phyloP scores from a whole-genome alignment of 1,140 invertebrate genomes.

The Bombyx mandarina region DNA sequence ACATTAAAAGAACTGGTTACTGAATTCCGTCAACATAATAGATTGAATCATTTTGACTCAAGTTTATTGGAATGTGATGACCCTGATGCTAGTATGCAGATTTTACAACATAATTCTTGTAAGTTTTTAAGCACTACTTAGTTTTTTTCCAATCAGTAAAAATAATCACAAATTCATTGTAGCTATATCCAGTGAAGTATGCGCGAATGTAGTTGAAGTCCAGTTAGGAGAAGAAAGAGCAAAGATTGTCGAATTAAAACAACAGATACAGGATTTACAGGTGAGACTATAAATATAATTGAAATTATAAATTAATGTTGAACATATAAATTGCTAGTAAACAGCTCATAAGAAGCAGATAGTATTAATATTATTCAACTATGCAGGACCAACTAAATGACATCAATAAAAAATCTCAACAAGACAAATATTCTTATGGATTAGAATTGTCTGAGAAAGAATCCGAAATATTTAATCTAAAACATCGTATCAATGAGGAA shows the following conservation, averaged over 20 bases:
- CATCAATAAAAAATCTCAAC: slow-evolving; percentile 28
- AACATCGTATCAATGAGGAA: slow-evolving; percentile 48
- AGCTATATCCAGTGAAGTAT: slow-evolving; percentile 55
- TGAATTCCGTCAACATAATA: slow-evolving; percentile 44
- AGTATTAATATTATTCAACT: neutral
- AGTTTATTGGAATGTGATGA: slow-evolving; percentile 55
- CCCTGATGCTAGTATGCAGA: slow-evolving; percentile 43
- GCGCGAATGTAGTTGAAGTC: slow-evolving; percentile 54
- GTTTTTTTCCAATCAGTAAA: slow-evolving; percentile 4
- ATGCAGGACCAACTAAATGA: slow-evolving; percentile 42
- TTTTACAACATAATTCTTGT: slow-evolving; percentile 45
- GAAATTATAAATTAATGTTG: neutral
- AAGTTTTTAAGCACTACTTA: slow-evolving; percentile 15
- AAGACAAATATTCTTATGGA: slow-evolving; percentile 26
- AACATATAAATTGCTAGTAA: neutral
- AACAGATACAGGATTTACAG: slow-evolving; percentile 49
- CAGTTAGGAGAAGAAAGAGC: slow-evolving; percentile 53
- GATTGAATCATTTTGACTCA: slow-evolving; percentile 36
- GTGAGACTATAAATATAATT: slow-evolving; percentile 16
- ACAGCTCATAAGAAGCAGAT: neutral
- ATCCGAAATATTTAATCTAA: slow-evolving; percentile 35
- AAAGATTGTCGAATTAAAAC: slow-evolving; percentile 39
- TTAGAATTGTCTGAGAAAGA: slow-evolving; percentile 36
- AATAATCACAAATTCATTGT: slow-evolving; percentile 12
- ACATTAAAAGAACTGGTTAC: slow-evolving; percentile 38